A percentile compares a stretch with the other conserved stretches of the same genome.
Evolutionary conservation across 2,888 invertebrate genomes (phyloP).

Genomic region (Drosophila hamatofila): DNA sequence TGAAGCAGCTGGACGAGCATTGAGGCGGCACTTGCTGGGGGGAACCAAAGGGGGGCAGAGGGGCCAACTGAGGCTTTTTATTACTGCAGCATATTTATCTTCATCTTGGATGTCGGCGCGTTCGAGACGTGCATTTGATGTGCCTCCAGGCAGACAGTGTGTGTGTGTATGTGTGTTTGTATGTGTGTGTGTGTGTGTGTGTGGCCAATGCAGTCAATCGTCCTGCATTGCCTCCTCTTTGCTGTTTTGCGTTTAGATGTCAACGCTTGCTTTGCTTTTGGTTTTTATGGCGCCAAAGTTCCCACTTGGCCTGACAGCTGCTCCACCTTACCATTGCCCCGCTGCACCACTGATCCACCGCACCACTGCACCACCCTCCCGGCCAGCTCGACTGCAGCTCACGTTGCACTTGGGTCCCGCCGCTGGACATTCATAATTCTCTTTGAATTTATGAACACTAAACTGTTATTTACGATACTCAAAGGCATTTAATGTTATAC

Average conservation of each 20-base stretch:
- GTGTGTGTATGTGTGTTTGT: slow-evolving; percentile 20
- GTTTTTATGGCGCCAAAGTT: slow-evolving; percentile 64
- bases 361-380: not conserved
- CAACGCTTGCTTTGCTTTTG: slow-evolving; percentile 65
- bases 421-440: slow-evolving; percentile 82
- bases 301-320: slow-evolving; percentile 45
- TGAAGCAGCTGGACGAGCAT: slow-evolving; percentile 25
- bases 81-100: slow-evolving; percentile 76
- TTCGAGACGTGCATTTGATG: slow-evolving; percentile 74
- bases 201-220: slow-evolving; percentile 64
- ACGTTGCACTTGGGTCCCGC: slow-evolving; percentile 55
- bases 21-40: not conserved
- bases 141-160: slow-evolving; percentile 38
- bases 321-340: not conserved
- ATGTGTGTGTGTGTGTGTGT: slow-evolving; percentile 12
- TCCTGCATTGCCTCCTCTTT: slow-evolving; percentile 58
- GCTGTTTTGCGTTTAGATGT: slow-evolving; percentile 67
- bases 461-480: slow-evolving; percentile 83
- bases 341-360: not conserved
- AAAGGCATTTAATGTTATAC: slow-evolving; percentile 79
- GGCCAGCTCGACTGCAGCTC: slow-evolving; percentile 18
- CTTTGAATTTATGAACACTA: slow-evolving; percentile 83
- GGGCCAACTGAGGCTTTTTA: slow-evolving; percentile 56
- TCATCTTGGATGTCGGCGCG: slow-evolving; percentile 67
- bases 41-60: slow-evolving; percentile 3